Evolutionary conservation across 2,888 invertebrate genomes (phyloP).

Genomic region (Orthonychiurus folsomi): DNA sequence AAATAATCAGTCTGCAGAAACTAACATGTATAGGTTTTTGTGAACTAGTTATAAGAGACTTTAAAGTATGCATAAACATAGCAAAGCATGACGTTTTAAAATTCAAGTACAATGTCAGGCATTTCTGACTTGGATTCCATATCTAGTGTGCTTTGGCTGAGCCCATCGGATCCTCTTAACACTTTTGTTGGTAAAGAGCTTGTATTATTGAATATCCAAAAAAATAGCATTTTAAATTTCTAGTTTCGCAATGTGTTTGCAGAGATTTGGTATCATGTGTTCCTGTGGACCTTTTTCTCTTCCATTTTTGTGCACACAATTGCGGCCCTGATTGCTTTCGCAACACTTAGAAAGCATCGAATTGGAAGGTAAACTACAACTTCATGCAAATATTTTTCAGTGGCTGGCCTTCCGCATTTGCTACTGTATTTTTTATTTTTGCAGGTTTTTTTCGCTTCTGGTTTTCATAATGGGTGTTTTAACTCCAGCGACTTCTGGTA

Average conservation of each 20-base stretch:
- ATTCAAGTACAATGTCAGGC: background rate
- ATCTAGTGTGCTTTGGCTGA: slow-evolving; percentile 59
- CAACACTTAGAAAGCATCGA: slow-evolving; percentile 83
- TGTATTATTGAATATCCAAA: too few species aligned
- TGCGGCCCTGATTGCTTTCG: slow-evolving; percentile 82
- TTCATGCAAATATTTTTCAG: too few species aligned
- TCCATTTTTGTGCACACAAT: slow-evolving; percentile 82
- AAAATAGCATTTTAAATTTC: too few species aligned
- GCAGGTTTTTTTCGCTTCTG: slow-evolving; percentile 78
- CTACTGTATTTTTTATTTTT: slow-evolving; percentile 15
- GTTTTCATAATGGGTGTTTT: slow-evolving; percentile 82
- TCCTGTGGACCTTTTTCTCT: slow-evolving; percentile 89
- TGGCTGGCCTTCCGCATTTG: too few species aligned
- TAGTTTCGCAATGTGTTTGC: too few species aligned
- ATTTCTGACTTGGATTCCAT: slow-evolving; percentile 52
- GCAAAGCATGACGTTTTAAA: too few species aligned
- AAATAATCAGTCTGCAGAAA: too few species aligned
- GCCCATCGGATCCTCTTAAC: slow-evolving; percentile 51
- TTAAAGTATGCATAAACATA: too few species aligned
- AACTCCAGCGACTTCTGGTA: slow-evolving; percentile 75
- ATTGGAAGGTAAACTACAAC: slow-evolving; percentile 69
- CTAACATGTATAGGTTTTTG: too few species aligned
- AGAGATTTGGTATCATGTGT: slow-evolving; percentile 97
- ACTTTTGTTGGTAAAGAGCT: slow-evolving; percentile 45
- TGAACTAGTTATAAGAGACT: too few species aligned